Evolutionary conservation across 1,140 invertebrate genomes (phyloP).

Genomic region (Cydia pomonella): DNA sequence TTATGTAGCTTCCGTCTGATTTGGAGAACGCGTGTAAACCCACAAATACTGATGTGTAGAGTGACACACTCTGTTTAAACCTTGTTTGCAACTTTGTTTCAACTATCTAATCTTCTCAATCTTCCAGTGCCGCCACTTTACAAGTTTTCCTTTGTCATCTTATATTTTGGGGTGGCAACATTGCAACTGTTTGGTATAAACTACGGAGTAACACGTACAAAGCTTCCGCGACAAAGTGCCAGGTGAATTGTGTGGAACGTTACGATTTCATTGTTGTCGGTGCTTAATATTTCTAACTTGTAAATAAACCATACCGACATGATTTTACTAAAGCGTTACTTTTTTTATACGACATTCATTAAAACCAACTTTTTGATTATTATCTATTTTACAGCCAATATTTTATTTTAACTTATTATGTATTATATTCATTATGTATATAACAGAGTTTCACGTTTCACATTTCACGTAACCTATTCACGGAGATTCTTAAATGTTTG

Average conservation of each 20-base stretch:
- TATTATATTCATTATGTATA: too few species aligned
- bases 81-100: constrained; percentile 11
- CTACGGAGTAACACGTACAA: constrained; percentile 13
- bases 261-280: constrained; percentile 9
- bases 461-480: too few species aligned
- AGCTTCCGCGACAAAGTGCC: background rate
- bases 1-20: background rate
- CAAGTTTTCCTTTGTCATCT: constrained; percentile 30
- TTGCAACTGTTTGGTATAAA: constrained; percentile 23
- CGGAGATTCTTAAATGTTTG: background rate
- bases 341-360: too few species aligned
- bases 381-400: too few species aligned
- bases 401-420: too few species aligned
- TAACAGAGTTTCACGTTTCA: too few species aligned
- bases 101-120: constrained; percentile 10
- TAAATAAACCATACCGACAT: background rate
- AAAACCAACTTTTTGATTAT: too few species aligned
- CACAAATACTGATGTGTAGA: background rate
- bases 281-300: background rate
- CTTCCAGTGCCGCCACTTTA: background rate
- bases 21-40: background rate
- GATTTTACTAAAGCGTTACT: background rate
- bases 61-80: background rate
- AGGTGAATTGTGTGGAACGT: constrained; percentile 15
- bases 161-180: constrained; percentile 20